A percentile compares a stretch with the other conserved stretches of the same genome.
Conservation (phyloP, 2,888 invertebrate species). For the Mesopsocus fuscifrons region DNA sequence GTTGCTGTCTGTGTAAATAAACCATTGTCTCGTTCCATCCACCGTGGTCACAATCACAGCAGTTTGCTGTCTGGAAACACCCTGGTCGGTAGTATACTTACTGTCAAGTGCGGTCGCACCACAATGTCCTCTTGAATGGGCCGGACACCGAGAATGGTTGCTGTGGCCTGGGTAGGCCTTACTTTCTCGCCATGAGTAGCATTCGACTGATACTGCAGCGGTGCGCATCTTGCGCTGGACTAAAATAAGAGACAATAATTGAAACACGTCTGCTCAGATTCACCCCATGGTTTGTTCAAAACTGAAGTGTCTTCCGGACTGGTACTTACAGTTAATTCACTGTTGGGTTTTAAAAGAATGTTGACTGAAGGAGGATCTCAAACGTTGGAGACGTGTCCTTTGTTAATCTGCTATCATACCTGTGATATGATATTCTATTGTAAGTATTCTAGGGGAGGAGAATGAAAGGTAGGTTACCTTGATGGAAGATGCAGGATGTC, state of each 20-base stretch:
- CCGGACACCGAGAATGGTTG: background rate
- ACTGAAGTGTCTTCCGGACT: no score
- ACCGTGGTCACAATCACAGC: no score
- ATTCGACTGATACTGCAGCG: conserved; percentile 22
- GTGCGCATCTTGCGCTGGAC: conserved; percentile 24
- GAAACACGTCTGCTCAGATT: no score
- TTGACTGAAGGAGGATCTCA: conserved; percentile 22
- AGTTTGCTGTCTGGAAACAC: background rate
- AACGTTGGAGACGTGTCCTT: background rate
- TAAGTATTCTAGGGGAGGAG: no score
- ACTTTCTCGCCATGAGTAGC: conserved; percentile 30
- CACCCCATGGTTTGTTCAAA: no score
- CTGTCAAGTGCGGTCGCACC: conserved; percentile 6
- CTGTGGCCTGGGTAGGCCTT: background rate
- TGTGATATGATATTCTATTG: no score
- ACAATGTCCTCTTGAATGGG: background rate
- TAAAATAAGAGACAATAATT: conserved; percentile 18
- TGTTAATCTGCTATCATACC: no score
- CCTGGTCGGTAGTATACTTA: background rate
- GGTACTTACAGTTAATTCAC: conserved; percentile 21
- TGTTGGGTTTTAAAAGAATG: conserved; percentile 26
- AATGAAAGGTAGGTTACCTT: no score
- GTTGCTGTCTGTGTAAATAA: no score
- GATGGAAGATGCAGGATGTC: no score
- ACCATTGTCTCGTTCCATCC: background rate